A percentile compares a stretch with the other conserved stretches of the same genome.
Conservation (phyloP, 2,888 invertebrate species). For the Dugesia japonica region DNA sequence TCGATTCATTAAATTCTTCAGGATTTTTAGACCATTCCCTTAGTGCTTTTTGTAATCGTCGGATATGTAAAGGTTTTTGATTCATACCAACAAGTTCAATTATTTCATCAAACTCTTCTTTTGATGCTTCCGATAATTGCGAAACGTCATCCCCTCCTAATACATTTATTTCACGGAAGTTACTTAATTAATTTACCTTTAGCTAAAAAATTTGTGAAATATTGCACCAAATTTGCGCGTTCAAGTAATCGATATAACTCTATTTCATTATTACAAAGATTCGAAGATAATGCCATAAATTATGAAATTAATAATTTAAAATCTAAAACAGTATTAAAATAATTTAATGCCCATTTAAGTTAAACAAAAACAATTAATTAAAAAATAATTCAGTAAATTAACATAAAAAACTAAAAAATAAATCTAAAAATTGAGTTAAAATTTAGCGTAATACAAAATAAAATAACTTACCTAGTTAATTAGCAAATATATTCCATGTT, state of each 20-base stretch:
- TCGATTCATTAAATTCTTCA: slow-evolving; percentile 36
- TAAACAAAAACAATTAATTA: no score
- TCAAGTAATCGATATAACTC: slow-evolving; percentile 88
- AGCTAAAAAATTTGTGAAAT: slow-evolving; percentile 85
- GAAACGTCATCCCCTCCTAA: slow-evolving; percentile 92
- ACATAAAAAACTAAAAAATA: no score
- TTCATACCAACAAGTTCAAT: slow-evolving; percentile 99
- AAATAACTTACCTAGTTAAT: slow-evolving; percentile 14
- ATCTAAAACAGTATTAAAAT: no score
- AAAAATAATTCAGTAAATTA: no score
- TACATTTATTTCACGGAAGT: slow-evolving; percentile 22
- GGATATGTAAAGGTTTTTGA: slow-evolving; percentile 88
- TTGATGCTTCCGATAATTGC: slow-evolving; percentile 90
- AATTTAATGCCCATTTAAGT: no score
- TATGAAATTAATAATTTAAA: neutral
- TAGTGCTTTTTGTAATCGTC: slow-evolving; percentile 79
- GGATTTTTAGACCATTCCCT: slow-evolving; percentile 91
- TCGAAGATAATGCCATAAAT: neutral
- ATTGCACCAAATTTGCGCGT: slow-evolving; percentile 76
- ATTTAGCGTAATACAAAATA: neutral
- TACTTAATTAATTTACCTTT: slow-evolving; percentile 58
- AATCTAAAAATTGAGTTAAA: neutral
- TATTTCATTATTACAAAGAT: slow-evolving; percentile 55
- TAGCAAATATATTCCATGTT: slow-evolving; percentile 16
- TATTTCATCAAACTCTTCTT: slow-evolving; percentile 93